Base-by-base conservation (phyloP, 2,888 invertebrate genomes). In the Amphimallon solstitiale region DNA sequence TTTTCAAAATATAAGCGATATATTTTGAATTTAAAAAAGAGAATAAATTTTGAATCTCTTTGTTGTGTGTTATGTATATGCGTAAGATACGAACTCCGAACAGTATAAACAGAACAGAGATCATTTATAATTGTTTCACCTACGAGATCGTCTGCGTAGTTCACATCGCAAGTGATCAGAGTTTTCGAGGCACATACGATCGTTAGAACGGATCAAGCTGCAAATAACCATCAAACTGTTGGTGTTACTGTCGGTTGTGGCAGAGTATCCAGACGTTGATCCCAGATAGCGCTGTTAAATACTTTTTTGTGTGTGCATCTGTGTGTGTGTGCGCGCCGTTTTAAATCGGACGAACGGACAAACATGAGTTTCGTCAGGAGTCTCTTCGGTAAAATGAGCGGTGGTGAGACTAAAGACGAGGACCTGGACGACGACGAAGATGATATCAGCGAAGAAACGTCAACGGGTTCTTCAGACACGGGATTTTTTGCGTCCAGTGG, bases 351-450 rank as follows among this genome's bases (percentile, higher is more conserved):
- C 4, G 15, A 10, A 29, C 7, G 21, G 21, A 4, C n/a, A 67
- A 65, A 63, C 59, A 81, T 81, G 82, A 81, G 81, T 79, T 81
- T 81, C 71, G 80, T 81, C 63, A 80, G 77, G 70, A 80, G 76
- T 70, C 80, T 82, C 66, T 80, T 82, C 72, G 76, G 76, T 61
- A 78, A 77, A 74, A 77, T 78, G 72, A 74, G 74, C 67, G 76
- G 73, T n/a, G 72, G 71, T 34, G 75, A 73, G 6, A 74, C 72
- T 6, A 74, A 75, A 19, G 78, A 77, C 9, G 77, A 78, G 23
- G 78, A 78, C 17, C 77, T 77, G 34, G 78, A 75, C 52, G 71
- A 72, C 40, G 73, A 73, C 7, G 74, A 70, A 15, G 73, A 73
- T 19, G 73, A 71, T 37, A 73, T 71, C 23, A 80, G 78, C 67